phyloP scores from a whole-genome alignment of 2,888 invertebrate genomes.

The Cephus nigrinus region DNA sequence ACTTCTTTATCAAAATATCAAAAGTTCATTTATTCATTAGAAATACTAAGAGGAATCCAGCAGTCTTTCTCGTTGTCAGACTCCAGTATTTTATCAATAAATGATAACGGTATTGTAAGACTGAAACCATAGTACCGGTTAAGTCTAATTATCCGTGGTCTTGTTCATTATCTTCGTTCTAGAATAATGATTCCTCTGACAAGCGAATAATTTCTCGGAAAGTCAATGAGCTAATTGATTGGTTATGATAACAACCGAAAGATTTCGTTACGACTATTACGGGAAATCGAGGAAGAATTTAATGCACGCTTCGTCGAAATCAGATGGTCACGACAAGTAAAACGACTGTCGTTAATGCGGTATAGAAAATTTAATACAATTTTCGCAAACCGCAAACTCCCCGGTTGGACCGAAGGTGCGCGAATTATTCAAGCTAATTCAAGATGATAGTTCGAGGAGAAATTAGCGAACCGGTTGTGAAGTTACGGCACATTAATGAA shows the following conservation, averaged over 20 bases:
- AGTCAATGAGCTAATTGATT: not conserved
- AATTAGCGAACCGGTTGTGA: not conserved
- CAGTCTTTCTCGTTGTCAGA: not conserved
- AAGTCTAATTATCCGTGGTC: not conserved
- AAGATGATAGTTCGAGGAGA: not conserved
- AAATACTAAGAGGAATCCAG: not conserved
- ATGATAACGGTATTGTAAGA: not conserved
- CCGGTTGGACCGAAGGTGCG: not conserved
- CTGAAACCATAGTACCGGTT: not conserved
- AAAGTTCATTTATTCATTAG: not conserved
- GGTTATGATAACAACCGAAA: not conserved
- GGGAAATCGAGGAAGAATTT: not conserved
- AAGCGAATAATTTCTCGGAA: not conserved
- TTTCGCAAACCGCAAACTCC: not conserved
- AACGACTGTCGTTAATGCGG: not conserved
- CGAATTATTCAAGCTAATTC: not conserved
- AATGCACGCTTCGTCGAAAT: not conserved
- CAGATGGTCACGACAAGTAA: not conserved
- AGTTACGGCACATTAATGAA: not conserved
- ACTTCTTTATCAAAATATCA: not conserved
- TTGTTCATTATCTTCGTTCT: not conserved
- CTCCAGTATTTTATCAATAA: not conserved
- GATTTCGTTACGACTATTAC: not conserved
- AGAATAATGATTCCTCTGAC: not conserved
- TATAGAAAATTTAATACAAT: not conserved